These are phyloP conservation scores for Clivina fossor DNA, from an alignment of 2,888 invertebrate species.

Conservation along the genomic window DNA sequence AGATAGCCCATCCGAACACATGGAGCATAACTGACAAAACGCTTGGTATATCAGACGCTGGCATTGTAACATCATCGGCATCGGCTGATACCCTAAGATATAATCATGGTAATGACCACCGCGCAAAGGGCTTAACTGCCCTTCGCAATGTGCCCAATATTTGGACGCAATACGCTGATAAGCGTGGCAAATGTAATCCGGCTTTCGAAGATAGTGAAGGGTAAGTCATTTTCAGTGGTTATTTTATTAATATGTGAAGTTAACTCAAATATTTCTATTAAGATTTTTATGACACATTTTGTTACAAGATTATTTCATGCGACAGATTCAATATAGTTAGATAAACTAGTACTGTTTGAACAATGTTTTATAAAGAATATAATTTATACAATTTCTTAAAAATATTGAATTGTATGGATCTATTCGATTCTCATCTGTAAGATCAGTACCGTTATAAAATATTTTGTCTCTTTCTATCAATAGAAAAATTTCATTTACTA, in stretches of 20 bases:
- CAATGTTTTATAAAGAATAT: too few species aligned
- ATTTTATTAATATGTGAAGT: neutral
- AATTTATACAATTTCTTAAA: too few species aligned
- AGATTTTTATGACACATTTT: too few species aligned
- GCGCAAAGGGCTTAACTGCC: too few species aligned
- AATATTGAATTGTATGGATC: too few species aligned
- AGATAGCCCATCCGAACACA: slow-evolving; percentile 6
- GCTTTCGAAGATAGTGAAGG: slow-evolving; percentile 21
- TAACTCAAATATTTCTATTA: neutral
- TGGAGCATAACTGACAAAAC: slow-evolving; percentile 22
- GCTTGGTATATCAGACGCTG: slow-evolving; percentile 4
- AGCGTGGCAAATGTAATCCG: slow-evolving; percentile 17
- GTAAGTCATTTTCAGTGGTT: neutral
- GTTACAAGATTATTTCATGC: too few species aligned
- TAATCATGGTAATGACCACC: neutral
- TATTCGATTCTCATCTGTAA: too few species aligned
- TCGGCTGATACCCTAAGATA: neutral
- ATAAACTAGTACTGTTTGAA: too few species aligned
- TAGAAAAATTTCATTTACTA: too few species aligned
- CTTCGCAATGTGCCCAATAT: slow-evolving; percentile 22
- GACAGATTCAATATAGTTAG: too few species aligned
- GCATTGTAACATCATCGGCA: slow-evolving; percentile 12
- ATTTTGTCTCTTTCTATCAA: too few species aligned
- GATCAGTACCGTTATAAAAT: too few species aligned
- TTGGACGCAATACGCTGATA: slow-evolving; percentile 7